Evolutionary conservation across 2,888 invertebrate species (phyloP).

Genomic region (Phoenoteleia sp.): DNA sequence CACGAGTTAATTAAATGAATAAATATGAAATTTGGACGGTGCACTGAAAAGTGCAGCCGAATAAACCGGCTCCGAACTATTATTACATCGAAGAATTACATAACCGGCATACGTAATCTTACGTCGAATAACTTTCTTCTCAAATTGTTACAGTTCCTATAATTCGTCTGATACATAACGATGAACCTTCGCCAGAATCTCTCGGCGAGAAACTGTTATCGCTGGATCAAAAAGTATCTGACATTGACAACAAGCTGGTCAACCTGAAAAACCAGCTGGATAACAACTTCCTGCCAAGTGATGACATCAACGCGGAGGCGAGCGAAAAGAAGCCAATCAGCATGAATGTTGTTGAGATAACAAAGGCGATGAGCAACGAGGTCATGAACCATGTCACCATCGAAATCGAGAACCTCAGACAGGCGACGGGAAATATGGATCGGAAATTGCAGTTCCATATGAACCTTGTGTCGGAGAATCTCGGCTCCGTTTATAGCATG

Average conservation of each 20-base stretch:
- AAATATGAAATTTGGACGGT: too few relatives aligned
- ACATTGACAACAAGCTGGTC: conserved; percentile 93
- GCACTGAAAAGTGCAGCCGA: conserved; percentile 2
- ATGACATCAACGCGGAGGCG: conserved; percentile 95
- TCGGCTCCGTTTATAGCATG: conserved; percentile 93
- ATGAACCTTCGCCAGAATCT: conserved; percentile 79
- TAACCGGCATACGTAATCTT: conserved; percentile 50
- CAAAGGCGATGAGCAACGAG: conserved; percentile 94
- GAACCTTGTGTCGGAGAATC: conserved; percentile 93
- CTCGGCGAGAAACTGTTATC: conserved; percentile 88
- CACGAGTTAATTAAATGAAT: too few relatives aligned
- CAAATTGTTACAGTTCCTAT: conserved; percentile 79
- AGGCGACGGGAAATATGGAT: conserved; percentile 93
- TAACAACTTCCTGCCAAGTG: conserved; percentile 91
- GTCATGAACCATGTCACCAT: conserved; percentile 94
- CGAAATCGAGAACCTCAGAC: conserved; percentile 93
- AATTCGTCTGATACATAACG: conserved; percentile 81
- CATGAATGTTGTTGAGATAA: conserved; percentile 94
- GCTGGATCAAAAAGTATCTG: conserved; percentile 94
- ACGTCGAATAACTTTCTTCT: conserved; percentile 60
- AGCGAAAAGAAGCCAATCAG: conserved; percentile 95
- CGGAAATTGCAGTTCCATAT: conserved; percentile 95
- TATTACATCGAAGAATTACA: conserved; percentile 46
- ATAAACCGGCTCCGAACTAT: conserved; percentile 42
- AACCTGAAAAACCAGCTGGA: conserved; percentile 94